Percentiles rank a stretch among this genome's conserved stretches.
Conservation (phyloP, 2,888 invertebrate species). For the Phrixothrix hirtus region DNA sequence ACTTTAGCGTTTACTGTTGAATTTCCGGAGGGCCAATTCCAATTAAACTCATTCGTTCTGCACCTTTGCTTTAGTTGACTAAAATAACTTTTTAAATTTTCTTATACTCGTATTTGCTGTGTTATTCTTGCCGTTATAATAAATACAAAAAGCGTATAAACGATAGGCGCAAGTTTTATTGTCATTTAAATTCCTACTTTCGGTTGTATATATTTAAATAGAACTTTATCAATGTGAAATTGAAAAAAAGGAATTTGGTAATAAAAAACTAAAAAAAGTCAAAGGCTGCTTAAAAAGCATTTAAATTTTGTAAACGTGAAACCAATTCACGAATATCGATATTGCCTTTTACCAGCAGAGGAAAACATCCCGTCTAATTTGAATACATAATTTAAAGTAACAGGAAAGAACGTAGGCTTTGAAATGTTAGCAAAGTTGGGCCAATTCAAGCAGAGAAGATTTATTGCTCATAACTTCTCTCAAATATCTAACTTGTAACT, state of each 20-base stretch:
- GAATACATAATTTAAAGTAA: slow-evolving; percentile 28
- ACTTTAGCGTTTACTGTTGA: slow-evolving; percentile 6
- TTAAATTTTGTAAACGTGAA: slow-evolving; percentile 9
- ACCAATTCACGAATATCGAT: slow-evolving; percentile 19
- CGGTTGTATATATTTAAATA: no score
- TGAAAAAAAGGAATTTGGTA: no score
- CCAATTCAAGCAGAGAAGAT: slow-evolving; percentile 23
- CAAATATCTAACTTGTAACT: slow-evolving; percentile 2
- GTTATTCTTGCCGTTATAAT: no score
- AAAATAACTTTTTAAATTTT: no score
- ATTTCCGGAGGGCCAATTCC: slow-evolving; percentile 13
- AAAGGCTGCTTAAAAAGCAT: no score
- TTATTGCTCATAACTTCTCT: slow-evolving; percentile 12
- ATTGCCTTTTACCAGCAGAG: slow-evolving; percentile 15
- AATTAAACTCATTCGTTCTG: slow-evolving; percentile 11
- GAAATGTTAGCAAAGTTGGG: slow-evolving; percentile 25
- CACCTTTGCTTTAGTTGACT: no score
- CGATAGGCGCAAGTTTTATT: no score
- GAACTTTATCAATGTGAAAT: no score
- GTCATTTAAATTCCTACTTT: no score
- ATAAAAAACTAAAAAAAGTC: no score
- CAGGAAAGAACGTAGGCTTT: slow-evolving; percentile 25
- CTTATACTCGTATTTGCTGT: no score
- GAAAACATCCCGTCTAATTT: slow-evolving; percentile 28
- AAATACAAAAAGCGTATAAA: no score